Percentiles rank a stretch among this genome's conserved stretches.
Conservation (phyloP, 2,113 vertebrate genomes). For the Xenopus tropicalis region DNA sequence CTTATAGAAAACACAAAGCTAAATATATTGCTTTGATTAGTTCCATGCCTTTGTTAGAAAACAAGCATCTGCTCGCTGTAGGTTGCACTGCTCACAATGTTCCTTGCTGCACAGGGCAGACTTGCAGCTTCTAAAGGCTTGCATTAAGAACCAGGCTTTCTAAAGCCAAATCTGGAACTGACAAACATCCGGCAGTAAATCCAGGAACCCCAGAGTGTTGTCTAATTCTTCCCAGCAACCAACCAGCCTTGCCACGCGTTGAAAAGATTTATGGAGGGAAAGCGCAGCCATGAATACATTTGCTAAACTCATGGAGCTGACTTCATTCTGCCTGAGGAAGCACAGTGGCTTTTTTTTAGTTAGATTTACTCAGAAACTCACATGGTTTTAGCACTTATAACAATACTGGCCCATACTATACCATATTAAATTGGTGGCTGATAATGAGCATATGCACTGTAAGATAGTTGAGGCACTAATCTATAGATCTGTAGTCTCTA, state of each 20-base stretch:
- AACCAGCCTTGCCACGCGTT: constrained; percentile 30
- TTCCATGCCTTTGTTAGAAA: background rate
- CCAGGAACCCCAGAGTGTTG: constrained; percentile 34
- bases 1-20: background rate
- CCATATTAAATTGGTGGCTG: background rate
- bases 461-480: too few relatives aligned
- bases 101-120: background rate
- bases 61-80: constrained; percentile 15
- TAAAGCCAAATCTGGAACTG: constrained; percentile 39
- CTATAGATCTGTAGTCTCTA: too few relatives aligned
- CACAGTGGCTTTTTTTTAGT: constrained; percentile 1
- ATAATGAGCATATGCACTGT: too few relatives aligned
- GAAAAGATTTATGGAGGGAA: constrained; percentile 36
- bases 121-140: constrained; percentile 25
- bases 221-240: constrained; percentile 29
- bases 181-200: constrained; percentile 35
- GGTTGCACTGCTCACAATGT: background rate
- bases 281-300: constrained; percentile 34
- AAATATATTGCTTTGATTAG: background rate
- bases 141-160: constrained; percentile 27
- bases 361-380: background rate
- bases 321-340: constrained; percentile 18
- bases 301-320: background rate
- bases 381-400: constrained; percentile 5
- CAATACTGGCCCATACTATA: background rate